Evolutionary conservation across 1,140 invertebrate genomes (phyloP).

Genomic region (Apolygus lucorum): DNA sequence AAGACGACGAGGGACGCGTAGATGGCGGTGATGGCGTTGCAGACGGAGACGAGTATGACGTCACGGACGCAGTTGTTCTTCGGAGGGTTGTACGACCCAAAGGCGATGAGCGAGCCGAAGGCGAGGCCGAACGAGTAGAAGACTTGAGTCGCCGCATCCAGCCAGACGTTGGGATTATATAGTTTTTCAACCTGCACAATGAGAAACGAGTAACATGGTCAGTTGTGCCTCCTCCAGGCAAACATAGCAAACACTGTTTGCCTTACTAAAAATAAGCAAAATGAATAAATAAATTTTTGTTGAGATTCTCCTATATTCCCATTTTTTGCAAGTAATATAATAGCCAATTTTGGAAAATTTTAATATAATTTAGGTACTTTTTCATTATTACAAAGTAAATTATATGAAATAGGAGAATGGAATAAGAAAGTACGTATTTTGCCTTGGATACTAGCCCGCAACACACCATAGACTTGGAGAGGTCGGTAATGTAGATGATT

Average conservation of each 20-base stretch:
- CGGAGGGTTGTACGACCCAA: constrained; percentile 81
- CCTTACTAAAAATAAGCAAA: too few relatives aligned
- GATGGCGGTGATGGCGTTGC: constrained; percentile 85
- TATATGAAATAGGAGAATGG: background rate
- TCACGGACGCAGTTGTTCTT: constrained; percentile 87
- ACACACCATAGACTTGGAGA: too few relatives aligned
- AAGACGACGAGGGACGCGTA: constrained; percentile 90
- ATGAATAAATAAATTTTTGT: too few relatives aligned
- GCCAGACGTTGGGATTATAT: constrained; percentile 73
- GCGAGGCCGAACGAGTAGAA: constrained; percentile 91
- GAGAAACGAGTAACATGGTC: background rate
- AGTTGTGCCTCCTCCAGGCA: too few relatives aligned
- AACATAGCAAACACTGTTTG: too few relatives aligned
- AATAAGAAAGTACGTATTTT: too few relatives aligned
- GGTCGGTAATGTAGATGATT: too few relatives aligned
- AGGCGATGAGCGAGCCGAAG: constrained; percentile 85
- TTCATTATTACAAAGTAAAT: background rate
- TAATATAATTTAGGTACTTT: too few relatives aligned
- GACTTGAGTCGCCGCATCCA: constrained; percentile 90
- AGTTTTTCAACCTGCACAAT: constrained; percentile 69
- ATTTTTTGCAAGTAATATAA: too few relatives aligned
- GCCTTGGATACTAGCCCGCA: too few relatives aligned
- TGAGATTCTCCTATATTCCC: too few relatives aligned
- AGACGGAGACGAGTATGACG: constrained; percentile 77
- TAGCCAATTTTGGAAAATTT: too few relatives aligned